phyloP scores from a whole-genome alignment of 2,797 vertebrate species.

The Balearica regulorum region DNA sequence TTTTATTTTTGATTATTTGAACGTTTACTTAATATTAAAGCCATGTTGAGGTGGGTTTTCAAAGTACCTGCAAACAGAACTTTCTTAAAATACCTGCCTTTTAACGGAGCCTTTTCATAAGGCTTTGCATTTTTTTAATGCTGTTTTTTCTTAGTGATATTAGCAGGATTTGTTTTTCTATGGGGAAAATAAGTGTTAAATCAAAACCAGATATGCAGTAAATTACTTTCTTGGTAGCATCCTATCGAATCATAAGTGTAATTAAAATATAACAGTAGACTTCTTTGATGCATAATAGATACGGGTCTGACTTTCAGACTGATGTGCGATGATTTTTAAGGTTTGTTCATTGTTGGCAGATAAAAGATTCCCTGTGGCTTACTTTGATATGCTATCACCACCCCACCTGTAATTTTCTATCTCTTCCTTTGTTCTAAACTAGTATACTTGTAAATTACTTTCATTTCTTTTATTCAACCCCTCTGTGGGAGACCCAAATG shows the following conservation, averaged over 20 bases:
- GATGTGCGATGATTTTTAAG: neutral
- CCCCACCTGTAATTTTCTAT: constrained; percentile 50
- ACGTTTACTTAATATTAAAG: neutral
- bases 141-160: neutral
- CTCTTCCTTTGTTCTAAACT: neutral
- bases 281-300: neutral
- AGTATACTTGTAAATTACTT: neutral
- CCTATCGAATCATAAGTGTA: neutral
- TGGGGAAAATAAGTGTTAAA: neutral
- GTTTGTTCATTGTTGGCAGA: constrained; percentile 38
- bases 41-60: constrained; percentile 35
- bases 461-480: neutral
- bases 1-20: constrained; percentile 18
- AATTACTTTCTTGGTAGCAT: neutral
- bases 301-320: neutral
- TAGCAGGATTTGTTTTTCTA: neutral
- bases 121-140: neutral
- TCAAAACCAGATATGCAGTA: neutral
- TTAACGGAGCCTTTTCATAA: neutral
- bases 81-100: neutral
- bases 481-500: neutral
- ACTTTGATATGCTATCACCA: constrained; percentile 66
- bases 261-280: neutral
- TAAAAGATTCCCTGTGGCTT: constrained; percentile 46
- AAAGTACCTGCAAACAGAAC: constrained; percentile 44